Base-by-base conservation (phyloP, 2,113 vertebrate species). In the Oriolus oriolus region DNA sequence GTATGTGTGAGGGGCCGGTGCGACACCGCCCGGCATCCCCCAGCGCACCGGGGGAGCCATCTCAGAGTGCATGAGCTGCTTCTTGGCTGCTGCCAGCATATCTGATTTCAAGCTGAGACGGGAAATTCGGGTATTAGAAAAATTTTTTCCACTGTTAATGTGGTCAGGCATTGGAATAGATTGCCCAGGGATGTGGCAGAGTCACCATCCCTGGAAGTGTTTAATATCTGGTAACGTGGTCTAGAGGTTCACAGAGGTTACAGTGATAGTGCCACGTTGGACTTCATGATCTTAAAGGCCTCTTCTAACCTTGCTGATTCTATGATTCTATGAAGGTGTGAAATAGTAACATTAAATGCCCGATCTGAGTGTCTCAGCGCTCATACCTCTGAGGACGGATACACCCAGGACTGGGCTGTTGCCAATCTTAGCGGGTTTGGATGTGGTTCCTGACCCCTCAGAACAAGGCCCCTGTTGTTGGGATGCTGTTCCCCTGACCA, bases 361-460 rank as follows among this genome's bases (percentile, higher is more conserved):
- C 13, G 56, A 30, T 19, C 4, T 21, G 39, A 63, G 28, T 14
- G 7, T 37, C 39, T 15, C 2, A 42, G 75, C 5, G 4, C 44
- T 80, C 11, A 0, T 3, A 4, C 4, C 27, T 52, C 28, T 30
- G 53, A 42, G 74, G 52, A 26, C 5, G 2, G 56, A 13, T 4
- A 11, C 5, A 9, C 10, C 17, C 26, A 11, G 37, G 17, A 4
- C 12, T 1, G 26, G 18, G 21, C 1, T 76, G 66, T 2, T 54
- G 49, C 13, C 15, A 50, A 0, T 13, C 10, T 12, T 0, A 4
- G 37, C 0, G 16, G 64, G 16, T 31, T 35, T 22, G 63, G 49
- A 10, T 26, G 57, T 13, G 57, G 59, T 30, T 47, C 27, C 47
- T 18, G 30, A 44, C 8, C 22, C 30, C 23, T 21, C 37, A 35